Evolutionary conservation across 2,888 invertebrate species (phyloP), one percentile per base, ranked within the genome.

Genomic region (Rhagophthalmus giganteus): DNA sequence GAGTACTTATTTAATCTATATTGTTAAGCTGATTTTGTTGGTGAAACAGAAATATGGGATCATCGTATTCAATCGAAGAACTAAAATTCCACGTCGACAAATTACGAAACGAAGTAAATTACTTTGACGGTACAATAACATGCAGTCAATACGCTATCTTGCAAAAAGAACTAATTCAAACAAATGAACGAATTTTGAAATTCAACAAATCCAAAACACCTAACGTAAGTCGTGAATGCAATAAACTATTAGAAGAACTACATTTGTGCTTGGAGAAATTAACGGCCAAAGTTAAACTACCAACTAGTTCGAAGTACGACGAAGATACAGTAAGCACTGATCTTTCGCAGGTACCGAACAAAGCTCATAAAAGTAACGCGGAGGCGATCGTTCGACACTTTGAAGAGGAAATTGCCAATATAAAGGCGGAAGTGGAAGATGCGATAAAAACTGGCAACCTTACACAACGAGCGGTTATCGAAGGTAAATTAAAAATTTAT

Each of bases 381-480:
- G 28, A 8, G 4, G 11, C 2, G 2, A n/a, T 11, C 1, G 6
- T 39, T 4, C 2, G n/a, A 1, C n/a, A 16, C 7, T 39, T 11
- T 1, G 40, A 41, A 24, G 4, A 20, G 8, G 31, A 41, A 31
- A 8, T 24, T 1, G 15, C 4, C 1, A 6, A 1, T 1, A 4
- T 41, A 3, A 32, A 41, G 13, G n/a, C 2, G 1, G 40, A 41
- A 24, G n/a, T 41, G 9, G 32, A 41, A 7, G 11, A 24, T 1
- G n/a, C 32, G 5, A 12, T 32, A 1, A 3, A 20, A 13, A 31
- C 5, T 8, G 2, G 14, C 1, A 14, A 41, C 30, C 9, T 7
- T 2, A 12, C 2, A 4, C n/a, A 20, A 13, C 8, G 3, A n/a
- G n/a, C 2, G 3, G 1, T 41, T 8, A 1, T 41, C 6, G 31